Evolutionary conservation across 2,888 invertebrate species (phyloP).

Genomic region (Aplocera efformata): DNA sequence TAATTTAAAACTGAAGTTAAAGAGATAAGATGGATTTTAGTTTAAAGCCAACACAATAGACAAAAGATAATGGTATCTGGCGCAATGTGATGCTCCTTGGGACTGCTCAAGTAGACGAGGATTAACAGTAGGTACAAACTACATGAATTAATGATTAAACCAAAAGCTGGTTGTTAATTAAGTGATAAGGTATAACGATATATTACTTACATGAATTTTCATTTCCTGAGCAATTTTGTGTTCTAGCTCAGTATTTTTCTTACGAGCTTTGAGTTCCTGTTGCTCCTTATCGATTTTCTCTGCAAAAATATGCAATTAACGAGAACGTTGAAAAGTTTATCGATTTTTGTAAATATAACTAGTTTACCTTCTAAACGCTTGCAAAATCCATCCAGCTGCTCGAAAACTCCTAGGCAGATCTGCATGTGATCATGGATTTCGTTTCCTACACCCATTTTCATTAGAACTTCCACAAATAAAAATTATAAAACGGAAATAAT

Average conservation of each 20-base stretch:
- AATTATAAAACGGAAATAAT: conserved; percentile 15
- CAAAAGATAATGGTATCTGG: too few relatives aligned
- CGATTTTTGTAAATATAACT: background rate
- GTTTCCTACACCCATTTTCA: conserved; percentile 35
- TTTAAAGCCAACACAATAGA: too few relatives aligned
- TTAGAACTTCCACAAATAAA: background rate
- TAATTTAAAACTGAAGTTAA: too few relatives aligned
- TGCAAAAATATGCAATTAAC: conserved; percentile 33
- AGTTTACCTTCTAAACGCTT: conserved; percentile 47
- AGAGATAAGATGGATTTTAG: too few relatives aligned
- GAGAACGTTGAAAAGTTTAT: background rate
- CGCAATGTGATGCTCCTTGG: too few relatives aligned
- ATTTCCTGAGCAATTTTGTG: conserved; percentile 54
- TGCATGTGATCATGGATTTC: conserved; percentile 28
- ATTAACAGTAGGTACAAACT: too few relatives aligned
- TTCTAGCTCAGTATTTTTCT: conserved; percentile 56
- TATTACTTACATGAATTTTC: conserved; percentile 52
- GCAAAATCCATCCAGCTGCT: conserved; percentile 46
- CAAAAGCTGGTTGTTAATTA: too few relatives aligned
- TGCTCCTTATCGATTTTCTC: conserved; percentile 55
- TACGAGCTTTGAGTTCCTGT: conserved; percentile 50
- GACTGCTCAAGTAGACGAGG: too few relatives aligned
- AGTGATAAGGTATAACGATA: too few relatives aligned
- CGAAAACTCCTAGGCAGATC: conserved; percentile 36
- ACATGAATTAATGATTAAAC: too few relatives aligned